These are phyloP conservation scores for Conger conger DNA, from an alignment of 2,113 vertebrate genomes.

Conservation along the genomic window DNA sequence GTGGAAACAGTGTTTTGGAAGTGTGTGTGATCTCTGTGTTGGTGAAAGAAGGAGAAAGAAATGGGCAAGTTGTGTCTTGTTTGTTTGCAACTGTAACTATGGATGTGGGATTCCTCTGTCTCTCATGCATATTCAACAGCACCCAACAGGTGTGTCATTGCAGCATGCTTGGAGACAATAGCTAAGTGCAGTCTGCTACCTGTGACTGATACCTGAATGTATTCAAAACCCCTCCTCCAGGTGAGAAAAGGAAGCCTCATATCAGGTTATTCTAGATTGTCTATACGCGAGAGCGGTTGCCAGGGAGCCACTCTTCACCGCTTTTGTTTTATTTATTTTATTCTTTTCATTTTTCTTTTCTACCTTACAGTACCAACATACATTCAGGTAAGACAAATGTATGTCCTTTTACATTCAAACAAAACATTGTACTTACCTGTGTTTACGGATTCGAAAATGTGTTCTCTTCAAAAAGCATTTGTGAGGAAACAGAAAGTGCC, in stretches of 20 bases:
- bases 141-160: neutral
- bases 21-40: no score
- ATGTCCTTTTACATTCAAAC: neutral
- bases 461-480: neutral
- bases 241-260: neutral
- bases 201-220: neutral
- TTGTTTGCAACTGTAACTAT: neutral
- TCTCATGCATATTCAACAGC: neutral
- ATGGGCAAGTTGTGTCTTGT: neutral
- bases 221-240: neutral
- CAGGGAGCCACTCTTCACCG: neutral
- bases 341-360: neutral
- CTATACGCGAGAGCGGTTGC: neutral
- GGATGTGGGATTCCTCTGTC: neutral
- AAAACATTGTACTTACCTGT: neutral
- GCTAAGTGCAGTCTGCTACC: neutral
- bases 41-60: neutral
- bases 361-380: neutral
- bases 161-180: neutral
- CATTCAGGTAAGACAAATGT: neutral
- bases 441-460: neutral
- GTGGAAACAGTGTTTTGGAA: no score
- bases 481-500: neutral
- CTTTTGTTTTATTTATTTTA: neutral
- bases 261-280: conserved; percentile 11